Conservation (phyloP, 2,113 vertebrate species). For the Silurus asotus region DNA sequence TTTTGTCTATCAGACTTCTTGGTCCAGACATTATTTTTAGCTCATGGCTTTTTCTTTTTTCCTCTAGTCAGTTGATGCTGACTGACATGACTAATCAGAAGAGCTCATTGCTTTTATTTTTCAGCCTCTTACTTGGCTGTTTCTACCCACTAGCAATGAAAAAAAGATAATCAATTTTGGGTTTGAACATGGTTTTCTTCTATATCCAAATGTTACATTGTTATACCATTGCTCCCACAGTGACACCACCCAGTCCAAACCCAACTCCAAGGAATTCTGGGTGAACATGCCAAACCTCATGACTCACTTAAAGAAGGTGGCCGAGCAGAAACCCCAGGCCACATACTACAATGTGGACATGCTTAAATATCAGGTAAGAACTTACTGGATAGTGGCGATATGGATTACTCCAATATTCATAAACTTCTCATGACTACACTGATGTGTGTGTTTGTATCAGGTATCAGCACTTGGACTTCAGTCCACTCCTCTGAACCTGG, state of each 20-base stretch:
- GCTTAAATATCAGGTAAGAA: constrained; percentile 95
- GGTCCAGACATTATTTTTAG: neutral
- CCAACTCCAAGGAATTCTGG: constrained; percentile 92
- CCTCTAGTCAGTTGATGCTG: constrained; percentile 39
- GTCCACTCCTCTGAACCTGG: constrained; percentile 92
- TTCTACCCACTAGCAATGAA: neutral
- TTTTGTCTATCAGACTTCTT: neutral
- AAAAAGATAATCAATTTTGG: constrained; percentile 12
- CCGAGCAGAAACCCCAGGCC: constrained; percentile 96
- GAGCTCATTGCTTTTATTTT: constrained; percentile 6
- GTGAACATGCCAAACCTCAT: constrained; percentile 99
- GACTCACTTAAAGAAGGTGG: constrained; percentile 94
- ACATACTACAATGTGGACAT: constrained; percentile 99
- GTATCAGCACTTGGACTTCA: constrained; percentile 90
- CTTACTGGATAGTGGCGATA: neutral
- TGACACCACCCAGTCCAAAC: constrained; percentile 82
- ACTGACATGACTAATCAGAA: constrained; percentile 28
- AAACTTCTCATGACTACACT: neutral
- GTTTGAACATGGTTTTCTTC: neutral
- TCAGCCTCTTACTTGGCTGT: neutral
- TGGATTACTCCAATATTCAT: neutral
- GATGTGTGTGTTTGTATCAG: constrained; percentile 63
- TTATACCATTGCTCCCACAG: constrained; percentile 63
- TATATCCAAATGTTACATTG: neutral
- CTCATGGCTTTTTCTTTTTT: neutral